phyloP scores from a whole-genome alignment of 2,888 invertebrate species.

The Caenorhabditis macrosperma region DNA sequence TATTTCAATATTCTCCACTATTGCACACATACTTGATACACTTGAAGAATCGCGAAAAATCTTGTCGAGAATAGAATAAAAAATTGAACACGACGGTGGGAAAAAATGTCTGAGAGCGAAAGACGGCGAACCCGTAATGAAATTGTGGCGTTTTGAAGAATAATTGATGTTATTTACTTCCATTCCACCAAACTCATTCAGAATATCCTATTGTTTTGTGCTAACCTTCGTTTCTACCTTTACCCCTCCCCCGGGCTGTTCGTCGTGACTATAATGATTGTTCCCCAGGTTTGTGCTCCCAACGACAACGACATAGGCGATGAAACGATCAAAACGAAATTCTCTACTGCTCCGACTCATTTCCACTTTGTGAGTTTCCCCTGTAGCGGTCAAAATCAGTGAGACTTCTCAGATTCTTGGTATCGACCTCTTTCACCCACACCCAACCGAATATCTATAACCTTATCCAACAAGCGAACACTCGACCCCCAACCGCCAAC shows the following conservation, averaged over 20 bases:
- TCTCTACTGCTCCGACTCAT: slow-evolving; percentile 2
- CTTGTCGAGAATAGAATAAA: too few species aligned
- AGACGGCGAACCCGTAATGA: slow-evolving; percentile 35
- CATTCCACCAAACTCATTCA: slow-evolving; percentile 43
- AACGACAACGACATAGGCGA: not conserved
- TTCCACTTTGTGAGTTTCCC: slow-evolving; percentile 10
- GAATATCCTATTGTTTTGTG: slow-evolving; percentile 27
- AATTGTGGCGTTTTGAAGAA: slow-evolving; percentile 45
- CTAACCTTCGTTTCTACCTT: slow-evolving; percentile 13
- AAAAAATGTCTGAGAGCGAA: not conserved
- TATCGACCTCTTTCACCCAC: slow-evolving; percentile 3
- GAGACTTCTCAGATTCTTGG: not conserved
- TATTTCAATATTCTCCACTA: too few species aligned
- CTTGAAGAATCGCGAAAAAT: too few species aligned
- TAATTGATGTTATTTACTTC: slow-evolving; percentile 62
- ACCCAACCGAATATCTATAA: slow-evolving; percentile 49
- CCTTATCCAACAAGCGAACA: slow-evolving; percentile 32
- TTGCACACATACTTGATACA: too few species aligned
- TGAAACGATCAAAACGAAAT: not conserved
- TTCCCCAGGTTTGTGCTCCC: not conserved
- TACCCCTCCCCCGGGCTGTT: not conserved
- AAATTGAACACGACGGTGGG: too few species aligned
- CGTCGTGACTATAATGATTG: not conserved
- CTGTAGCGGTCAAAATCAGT: too few species aligned
- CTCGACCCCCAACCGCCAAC: slow-evolving; percentile 61